Evolutionary conservation across 2,888 invertebrate genomes (phyloP).

Genomic region (Odontothrips loti): DNA sequence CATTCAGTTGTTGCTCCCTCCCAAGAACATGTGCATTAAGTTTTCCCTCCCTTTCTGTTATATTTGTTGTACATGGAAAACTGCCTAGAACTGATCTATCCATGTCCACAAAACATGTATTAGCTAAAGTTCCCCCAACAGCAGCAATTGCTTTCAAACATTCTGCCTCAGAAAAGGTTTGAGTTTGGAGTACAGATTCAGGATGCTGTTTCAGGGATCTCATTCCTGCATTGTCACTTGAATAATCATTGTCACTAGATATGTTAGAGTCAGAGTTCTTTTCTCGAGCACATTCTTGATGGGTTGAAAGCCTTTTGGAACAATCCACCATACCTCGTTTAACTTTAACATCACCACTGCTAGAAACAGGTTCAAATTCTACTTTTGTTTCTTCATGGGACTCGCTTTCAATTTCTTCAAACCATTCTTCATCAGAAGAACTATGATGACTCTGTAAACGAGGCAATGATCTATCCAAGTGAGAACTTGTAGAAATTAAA

Average conservation of each 20-base stretch:
- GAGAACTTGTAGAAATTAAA: slow-evolving; percentile 42
- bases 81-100: too few relatives aligned
- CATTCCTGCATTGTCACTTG: too few relatives aligned
- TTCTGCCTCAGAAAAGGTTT: too few relatives aligned
- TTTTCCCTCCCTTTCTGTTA: too few relatives aligned
- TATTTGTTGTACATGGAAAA: too few relatives aligned
- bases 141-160: not conserved
- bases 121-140: not conserved
- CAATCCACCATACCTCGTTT: not conserved
- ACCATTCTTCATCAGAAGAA: slow-evolving; percentile 51
- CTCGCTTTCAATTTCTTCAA: slow-evolving; percentile 45
- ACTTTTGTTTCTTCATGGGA: slow-evolving; percentile 27
- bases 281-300: slow-evolving; percentile 7
- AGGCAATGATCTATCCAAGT: slow-evolving; percentile 42
- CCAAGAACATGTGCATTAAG: too few relatives aligned
- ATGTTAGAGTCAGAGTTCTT: not conserved
- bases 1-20: too few relatives aligned
- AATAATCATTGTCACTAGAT: not conserved
- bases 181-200: too few relatives aligned
- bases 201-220: too few relatives aligned
- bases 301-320: slow-evolving; percentile 1
- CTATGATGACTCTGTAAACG: slow-evolving; percentile 49
- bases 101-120: not conserved
- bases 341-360: not conserved
- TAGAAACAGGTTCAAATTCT: not conserved